Base-by-base conservation (phyloP, 37 sponge, comb jelly and placozoan genomes). In the Ephydatia muelleri region DNA sequence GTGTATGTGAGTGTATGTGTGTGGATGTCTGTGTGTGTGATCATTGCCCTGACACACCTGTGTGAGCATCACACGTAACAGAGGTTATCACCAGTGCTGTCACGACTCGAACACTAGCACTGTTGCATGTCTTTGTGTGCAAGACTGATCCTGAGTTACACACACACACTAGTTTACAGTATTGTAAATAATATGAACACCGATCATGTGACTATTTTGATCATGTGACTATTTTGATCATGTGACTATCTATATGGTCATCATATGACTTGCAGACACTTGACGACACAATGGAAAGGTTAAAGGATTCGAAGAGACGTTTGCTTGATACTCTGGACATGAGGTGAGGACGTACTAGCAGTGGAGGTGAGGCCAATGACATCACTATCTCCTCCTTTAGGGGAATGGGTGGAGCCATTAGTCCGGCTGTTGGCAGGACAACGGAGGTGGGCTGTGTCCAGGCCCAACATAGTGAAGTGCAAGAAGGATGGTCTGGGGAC, bases 371-470 rank as follows among this genome's bases (percentile, higher is more conserved):
- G 66, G 67, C 16, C 79, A 78, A 25, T 8, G 36, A 16, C 77
- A 76, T 36, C 48, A 16, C 6, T 23, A 16, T 65, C 28, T 68
- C 3, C 28, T 38, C 32, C 29, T 19, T n/a, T 49, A 85, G 90
- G 26, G 90, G 67, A 2, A 90, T 85, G 86, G 90, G 90, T 1
- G 90, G 90, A 35, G 75, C 68, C 32, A 34, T 73, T 13, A 90
- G 82, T 81, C 90, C 90, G n/a, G 34, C n/a, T 0, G 38, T 68
- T 32, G 77, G 84, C 35, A 74, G 82, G 37, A 64, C 37, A 29
- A 38, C 67, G 34, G 39, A 39, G 32, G 48, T 12, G 30, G 47
- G 11, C 65, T 26, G 49, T 38, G 21, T 33, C 19, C 64, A 79
- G 38, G 74, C 40, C 31, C 27, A 70, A 69, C 21, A 4, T 43